Evolutionary conservation across 2,113 vertebrate species (phyloP).

Genomic region (Gila orcuttii): DNA sequence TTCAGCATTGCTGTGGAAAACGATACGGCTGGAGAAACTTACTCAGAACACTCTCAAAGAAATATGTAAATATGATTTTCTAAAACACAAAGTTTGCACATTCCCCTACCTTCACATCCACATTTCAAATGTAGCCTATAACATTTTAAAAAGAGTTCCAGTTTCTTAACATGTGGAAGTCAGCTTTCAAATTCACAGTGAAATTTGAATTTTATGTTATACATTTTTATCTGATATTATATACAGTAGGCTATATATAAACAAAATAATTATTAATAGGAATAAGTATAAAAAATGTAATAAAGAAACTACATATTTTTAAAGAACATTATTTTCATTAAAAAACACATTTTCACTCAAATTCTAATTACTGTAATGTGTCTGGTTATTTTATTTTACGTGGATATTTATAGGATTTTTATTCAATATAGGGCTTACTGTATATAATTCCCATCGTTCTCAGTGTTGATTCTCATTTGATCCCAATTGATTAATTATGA

Average conservation of each 20-base stretch:
- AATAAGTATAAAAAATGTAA: neutral
- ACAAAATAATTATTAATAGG: neutral
- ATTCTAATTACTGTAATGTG: too few relatives aligned
- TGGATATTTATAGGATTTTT: too few relatives aligned
- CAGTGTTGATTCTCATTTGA: neutral
- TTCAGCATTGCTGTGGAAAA: constrained; percentile 10
- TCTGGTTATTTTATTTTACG: too few relatives aligned
- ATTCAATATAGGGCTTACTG: too few relatives aligned
- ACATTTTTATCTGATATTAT: neutral
- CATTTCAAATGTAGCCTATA: neutral
- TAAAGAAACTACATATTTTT: too few relatives aligned
- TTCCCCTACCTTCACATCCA: neutral
- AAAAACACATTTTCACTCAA: too few relatives aligned
- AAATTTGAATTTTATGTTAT: neutral
- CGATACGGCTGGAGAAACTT: constrained; percentile 16
- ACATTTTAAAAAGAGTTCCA: neutral
- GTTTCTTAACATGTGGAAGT: neutral
- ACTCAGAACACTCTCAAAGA: neutral
- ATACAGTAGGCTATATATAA: neutral
- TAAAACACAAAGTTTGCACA: neutral
- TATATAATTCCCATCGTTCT: neutral
- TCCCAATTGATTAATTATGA: too few relatives aligned
- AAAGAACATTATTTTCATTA: too few relatives aligned
- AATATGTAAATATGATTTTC: constrained; percentile 22
- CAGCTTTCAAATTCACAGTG: neutral